Evolutionary conservation across 1,140 invertebrate species (phyloP).

Genomic region (Nixonia krombeini): DNA sequence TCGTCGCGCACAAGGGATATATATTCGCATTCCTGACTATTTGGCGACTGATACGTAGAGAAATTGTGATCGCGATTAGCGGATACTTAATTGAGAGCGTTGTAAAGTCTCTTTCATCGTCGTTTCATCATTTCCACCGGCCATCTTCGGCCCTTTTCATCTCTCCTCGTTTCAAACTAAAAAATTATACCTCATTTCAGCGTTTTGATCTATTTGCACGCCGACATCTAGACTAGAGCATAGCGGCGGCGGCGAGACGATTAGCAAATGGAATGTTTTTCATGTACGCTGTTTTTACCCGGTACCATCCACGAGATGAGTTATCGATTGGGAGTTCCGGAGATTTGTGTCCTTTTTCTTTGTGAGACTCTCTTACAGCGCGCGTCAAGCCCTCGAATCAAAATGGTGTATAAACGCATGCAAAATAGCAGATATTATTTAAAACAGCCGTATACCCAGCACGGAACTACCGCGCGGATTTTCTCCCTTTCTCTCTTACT

Average conservation of each 20-base stretch:
- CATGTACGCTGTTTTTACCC: constrained; percentile 28
- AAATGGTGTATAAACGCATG: constrained; percentile 17
- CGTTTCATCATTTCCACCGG: no score
- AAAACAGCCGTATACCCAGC: constrained; percentile 17
- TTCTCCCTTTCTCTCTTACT: no score
- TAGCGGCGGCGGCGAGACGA: constrained; percentile 24
- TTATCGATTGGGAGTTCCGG: constrained; percentile 48
- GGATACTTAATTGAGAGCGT: neutral
- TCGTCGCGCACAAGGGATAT: no score
- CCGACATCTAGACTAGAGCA: constrained; percentile 15
- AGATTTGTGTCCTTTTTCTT: constrained; percentile 37
- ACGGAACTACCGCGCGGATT: no score
- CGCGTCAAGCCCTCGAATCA: constrained; percentile 10
- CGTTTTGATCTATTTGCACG: constrained; percentile 25
- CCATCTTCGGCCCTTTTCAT: no score
- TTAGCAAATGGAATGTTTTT: constrained; percentile 50
- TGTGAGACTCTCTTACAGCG: constrained; percentile 12
- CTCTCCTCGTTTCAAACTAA: neutral
- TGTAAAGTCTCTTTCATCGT: no score
- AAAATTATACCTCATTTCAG: constrained; percentile 8
- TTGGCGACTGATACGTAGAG: constrained; percentile 3
- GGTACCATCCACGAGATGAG: constrained; percentile 47
- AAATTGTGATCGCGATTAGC: neutral
- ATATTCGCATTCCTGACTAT: constrained; percentile 28
- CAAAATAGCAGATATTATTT: constrained; percentile 16